Conservation (phyloP, 2,888 invertebrate genomes). For the Plagodis pulveraria region DNA sequence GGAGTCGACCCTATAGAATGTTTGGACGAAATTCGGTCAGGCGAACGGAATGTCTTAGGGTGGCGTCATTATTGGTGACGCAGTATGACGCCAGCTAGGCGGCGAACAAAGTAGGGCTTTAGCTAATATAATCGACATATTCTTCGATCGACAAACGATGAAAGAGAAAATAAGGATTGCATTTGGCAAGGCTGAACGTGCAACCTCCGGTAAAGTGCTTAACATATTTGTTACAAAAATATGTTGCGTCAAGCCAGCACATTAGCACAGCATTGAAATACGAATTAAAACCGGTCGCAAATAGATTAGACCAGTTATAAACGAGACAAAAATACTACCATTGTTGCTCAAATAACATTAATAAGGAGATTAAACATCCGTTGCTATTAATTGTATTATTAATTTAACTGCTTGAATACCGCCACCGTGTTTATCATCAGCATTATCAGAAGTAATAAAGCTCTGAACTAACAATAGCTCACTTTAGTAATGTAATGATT, state of each 20-base stretch:
- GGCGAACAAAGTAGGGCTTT: slow-evolving; percentile 2
- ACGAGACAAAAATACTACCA: slow-evolving; percentile 13
- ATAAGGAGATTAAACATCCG: slow-evolving; percentile 15
- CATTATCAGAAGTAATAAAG: slow-evolving; percentile 11
- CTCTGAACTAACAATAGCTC: slow-evolving; percentile 7
- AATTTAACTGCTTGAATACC: slow-evolving; percentile 10
- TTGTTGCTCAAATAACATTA: slow-evolving; percentile 4
- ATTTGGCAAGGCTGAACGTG: slow-evolving; percentile 44
- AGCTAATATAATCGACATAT: background rate
- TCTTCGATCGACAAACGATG: too few species aligned
- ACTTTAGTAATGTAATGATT: slow-evolving; percentile 4
- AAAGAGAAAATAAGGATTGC: slow-evolving; percentile 37
- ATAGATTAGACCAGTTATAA: slow-evolving; percentile 38
- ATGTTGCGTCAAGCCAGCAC: slow-evolving; percentile 37
- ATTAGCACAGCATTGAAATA: slow-evolving; percentile 42
- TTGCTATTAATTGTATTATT: slow-evolving; percentile 13
- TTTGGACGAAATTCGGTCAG: slow-evolving; percentile 40
- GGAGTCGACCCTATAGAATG: slow-evolving; percentile 29
- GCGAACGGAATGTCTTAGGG: slow-evolving; percentile 38
- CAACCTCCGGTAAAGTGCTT: slow-evolving; percentile 44
- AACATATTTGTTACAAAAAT: slow-evolving; percentile 40
- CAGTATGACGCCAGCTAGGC: slow-evolving; percentile 28
- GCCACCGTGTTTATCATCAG: slow-evolving; percentile 2
- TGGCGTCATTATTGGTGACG: slow-evolving; percentile 32
- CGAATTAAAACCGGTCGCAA: slow-evolving; percentile 37